phyloP scores from a whole-genome alignment of 1,140 invertebrate genomes.

The Cotesia glomerata region DNA sequence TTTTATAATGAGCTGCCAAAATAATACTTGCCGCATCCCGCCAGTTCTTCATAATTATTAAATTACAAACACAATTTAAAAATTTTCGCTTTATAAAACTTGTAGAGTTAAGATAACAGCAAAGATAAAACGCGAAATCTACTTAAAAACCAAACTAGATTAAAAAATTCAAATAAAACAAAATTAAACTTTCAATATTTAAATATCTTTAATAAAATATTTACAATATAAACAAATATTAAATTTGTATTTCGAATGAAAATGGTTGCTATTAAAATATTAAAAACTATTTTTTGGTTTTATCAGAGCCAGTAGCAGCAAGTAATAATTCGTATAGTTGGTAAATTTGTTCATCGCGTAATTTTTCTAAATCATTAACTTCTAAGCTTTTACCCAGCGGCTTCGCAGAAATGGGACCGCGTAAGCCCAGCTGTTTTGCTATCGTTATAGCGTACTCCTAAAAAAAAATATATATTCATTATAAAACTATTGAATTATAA shows the following conservation, averaged over 20 bases:
- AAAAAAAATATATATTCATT: too few species aligned
- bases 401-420: conserved; percentile 64
- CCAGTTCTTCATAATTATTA: conserved; percentile 48
- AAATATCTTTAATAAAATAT: not conserved
- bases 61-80: not conserved
- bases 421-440: conserved; percentile 74
- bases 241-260: not conserved
- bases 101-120: too few species aligned
- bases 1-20: conserved; percentile 47
- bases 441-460: conserved; percentile 79
- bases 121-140: too few species aligned
- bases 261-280: not conserved
- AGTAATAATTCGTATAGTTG: conserved; percentile 86
- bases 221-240: not conserved
- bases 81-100: too few species aligned
- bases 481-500: too few species aligned
- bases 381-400: conserved; percentile 70
- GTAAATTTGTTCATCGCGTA: conserved; percentile 80
- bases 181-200: not conserved
- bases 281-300: not conserved
- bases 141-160: too few species aligned
- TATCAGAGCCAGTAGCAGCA: conserved; percentile 63
- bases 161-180: too few species aligned
- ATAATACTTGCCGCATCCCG: conserved; percentile 60
- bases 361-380: conserved; percentile 69